These are phyloP conservation scores for Terebella lapidaria DNA, from an alignment of 2,888 invertebrate species.

Conservation along the genomic window DNA sequence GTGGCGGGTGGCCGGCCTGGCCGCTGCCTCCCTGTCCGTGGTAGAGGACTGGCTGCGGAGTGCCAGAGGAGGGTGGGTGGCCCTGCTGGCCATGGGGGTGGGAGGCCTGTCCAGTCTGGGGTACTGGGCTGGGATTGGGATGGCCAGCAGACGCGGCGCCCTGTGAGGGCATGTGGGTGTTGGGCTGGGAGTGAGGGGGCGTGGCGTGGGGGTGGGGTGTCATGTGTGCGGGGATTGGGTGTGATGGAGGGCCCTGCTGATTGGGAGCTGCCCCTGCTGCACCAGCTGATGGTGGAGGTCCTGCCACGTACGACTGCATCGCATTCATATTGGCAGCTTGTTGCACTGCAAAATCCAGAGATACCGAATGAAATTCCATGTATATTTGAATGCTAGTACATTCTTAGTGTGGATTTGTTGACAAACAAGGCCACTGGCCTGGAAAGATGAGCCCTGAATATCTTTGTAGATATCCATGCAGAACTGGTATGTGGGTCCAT, in stretches of 20 bases:
- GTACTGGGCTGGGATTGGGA: not conserved
- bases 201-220: conserved; percentile 1
- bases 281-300: not conserved
- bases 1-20: not conserved
- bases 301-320: not conserved
- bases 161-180: not conserved
- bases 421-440: not conserved
- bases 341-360: too few species aligned
- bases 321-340: not conserved
- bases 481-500: too few species aligned
- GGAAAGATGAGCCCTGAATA: too few species aligned
- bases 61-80: not conserved
- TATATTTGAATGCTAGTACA: not conserved
- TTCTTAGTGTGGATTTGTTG: not conserved
- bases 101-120: not conserved
- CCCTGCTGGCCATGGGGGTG: not conserved
- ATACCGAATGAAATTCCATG: too few species aligned
- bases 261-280: not conserved
- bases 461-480: too few species aligned
- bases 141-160: not conserved
- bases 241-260: not conserved
- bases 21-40: not conserved
- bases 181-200: not conserved
- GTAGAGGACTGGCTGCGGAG: not conserved
- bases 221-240: not conserved